phyloP scores from a whole-genome alignment of 2,113 vertebrate genomes.

The Arvicanthis niloticus region DNA sequence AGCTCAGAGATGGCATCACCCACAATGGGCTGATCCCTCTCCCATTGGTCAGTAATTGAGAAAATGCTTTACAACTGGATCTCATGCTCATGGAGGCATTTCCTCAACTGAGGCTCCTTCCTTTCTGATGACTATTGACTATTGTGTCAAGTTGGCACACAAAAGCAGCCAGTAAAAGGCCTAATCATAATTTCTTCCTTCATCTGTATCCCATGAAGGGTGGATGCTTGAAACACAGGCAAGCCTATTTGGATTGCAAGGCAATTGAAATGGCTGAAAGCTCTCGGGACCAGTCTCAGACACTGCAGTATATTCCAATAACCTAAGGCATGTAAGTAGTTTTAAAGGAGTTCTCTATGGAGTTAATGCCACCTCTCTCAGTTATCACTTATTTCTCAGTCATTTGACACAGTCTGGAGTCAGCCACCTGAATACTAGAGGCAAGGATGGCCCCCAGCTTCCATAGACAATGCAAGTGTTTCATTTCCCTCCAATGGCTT shows the following conservation, averaged over 20 bases:
- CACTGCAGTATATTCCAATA: neutral
- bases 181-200: slow-evolving; percentile 5
- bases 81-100: neutral
- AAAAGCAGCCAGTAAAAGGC: neutral
- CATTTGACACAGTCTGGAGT: neutral
- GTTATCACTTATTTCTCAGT: neutral
- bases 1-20: neutral
- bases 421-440: neutral
- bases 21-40: neutral
- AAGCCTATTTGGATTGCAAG: neutral
- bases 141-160: neutral
- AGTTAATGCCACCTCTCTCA: neutral
- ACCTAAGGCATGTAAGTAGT: neutral
- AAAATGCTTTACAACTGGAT: neutral
- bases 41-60: neutral
- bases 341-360: slow-evolving; percentile 1
- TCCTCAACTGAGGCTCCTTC: neutral
- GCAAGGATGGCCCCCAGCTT: neutral
- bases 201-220: neutral
- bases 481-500: neutral
- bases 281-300: neutral
- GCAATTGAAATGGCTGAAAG: neutral
- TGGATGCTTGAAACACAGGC: neutral
- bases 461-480: neutral
- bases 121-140: neutral